These are phyloP conservation scores for Agapetus fuscipes DNA, from an alignment of 2,888 invertebrate species.

Conservation along the genomic window DNA sequence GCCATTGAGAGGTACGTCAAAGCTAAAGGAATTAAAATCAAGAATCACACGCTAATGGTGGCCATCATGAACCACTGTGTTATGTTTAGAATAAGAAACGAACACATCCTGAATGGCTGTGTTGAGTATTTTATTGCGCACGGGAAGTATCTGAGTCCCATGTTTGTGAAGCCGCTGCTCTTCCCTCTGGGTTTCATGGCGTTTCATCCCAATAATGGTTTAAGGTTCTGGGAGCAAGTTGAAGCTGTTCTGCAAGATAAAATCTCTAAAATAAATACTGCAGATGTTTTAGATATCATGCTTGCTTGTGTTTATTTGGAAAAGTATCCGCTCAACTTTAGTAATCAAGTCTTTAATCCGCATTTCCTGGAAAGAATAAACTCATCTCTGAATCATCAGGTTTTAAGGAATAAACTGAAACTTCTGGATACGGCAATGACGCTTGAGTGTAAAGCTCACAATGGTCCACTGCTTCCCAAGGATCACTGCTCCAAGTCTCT, in stretches of 20 bases:
- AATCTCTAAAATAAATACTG: slow-evolving; percentile 46
- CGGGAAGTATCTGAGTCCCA: slow-evolving; percentile 37
- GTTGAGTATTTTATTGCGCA: slow-evolving; percentile 47
- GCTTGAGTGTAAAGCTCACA: slow-evolving; percentile 49
- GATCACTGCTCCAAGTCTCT: slow-evolving; percentile 43
- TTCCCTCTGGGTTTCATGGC: slow-evolving; percentile 52
- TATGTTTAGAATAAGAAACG: slow-evolving; percentile 47
- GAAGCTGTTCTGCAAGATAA: slow-evolving; percentile 45
- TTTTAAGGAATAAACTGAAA: slow-evolving; percentile 43
- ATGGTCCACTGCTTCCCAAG: slow-evolving; percentile 47
- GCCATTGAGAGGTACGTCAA: slow-evolving; percentile 53
- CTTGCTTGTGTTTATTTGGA: slow-evolving; percentile 54
- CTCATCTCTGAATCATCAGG: slow-evolving; percentile 29
- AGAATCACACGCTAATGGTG: slow-evolving; percentile 47
- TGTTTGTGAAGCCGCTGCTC: slow-evolving; percentile 47
- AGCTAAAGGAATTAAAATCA: slow-evolving; percentile 38
- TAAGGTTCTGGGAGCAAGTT: slow-evolving; percentile 47
- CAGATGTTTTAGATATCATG: slow-evolving; percentile 50
- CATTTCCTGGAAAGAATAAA: slow-evolving; percentile 51
- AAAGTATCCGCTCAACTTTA: slow-evolving; percentile 51
- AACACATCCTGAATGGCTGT: slow-evolving; percentile 46
- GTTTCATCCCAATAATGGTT: slow-evolving; percentile 40
- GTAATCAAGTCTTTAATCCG: slow-evolving; percentile 48
- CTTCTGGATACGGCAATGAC: slow-evolving; percentile 55
- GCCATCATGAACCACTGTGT: slow-evolving; percentile 53